Base-by-base conservation (phyloP, 2,888 invertebrate species). In the Rhorus exstirpatorius region DNA sequence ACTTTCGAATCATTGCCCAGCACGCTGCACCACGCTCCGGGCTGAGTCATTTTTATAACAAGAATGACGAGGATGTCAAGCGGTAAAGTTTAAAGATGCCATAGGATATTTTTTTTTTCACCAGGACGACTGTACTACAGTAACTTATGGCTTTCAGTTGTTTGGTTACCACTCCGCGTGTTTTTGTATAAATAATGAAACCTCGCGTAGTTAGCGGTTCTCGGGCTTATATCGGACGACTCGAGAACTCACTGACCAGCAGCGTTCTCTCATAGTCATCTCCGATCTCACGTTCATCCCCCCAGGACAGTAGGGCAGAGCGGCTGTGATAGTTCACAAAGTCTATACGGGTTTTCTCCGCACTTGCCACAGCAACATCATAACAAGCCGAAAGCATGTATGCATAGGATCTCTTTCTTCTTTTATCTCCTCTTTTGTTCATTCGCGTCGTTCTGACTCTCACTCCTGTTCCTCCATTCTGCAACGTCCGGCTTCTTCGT, bases 401-500 rank as follows among this genome's bases (percentile, higher is more conserved):
- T 75, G 24, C 35, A 44, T 46, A 61, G 19, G 61, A 41, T 81
- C 75, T 70, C 21, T 14, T 38, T 14, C 26, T 24, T 61, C 51
- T 41, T 8, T 81, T 38, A 31, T 70, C 19, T 74, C 17, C 35
- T 63, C 70, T 70, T 41, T 38, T 46, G 21, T 51, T 61, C 68
- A 41, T 61, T 46, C 49, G 24, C 38, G 21, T 55, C 24, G 49
- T 49, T 58, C 41, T 12, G 19, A 35, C 26, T 61, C 44, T 76
- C 58, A n/a, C 41, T 60, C 35, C 71, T 31, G 31, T 24, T 21
- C 4, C 26, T 10, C 24, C 76, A 7, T 44, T 35, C 41, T 49
- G 31, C 53, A 21, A 49, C 35, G 58, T 61, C 67, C 58, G 49
- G 51, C 70, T 71, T 75, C 70, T 77, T 84, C 75, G 88, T 90